A percentile compares a stretch with the other conserved stretches of the same genome.
Evolutionary conservation across 2,797 vertebrate species (phyloP).

Genomic region (Aviceda cuculoides): DNA sequence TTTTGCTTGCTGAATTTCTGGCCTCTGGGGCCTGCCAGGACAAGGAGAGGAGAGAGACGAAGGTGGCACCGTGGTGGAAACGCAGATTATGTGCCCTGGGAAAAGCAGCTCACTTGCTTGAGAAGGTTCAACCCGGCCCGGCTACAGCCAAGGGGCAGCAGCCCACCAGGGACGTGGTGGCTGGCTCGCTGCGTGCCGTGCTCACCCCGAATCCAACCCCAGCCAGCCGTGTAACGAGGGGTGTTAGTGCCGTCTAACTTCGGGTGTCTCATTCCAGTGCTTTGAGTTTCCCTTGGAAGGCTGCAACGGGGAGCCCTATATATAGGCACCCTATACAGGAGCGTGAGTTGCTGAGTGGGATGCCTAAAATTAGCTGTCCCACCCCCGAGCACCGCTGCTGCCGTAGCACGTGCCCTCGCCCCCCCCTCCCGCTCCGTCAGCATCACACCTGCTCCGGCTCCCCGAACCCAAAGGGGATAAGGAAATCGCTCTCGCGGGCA

Average conservation of each 20-base stretch:
- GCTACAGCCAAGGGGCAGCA: background rate
- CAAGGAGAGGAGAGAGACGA: background rate
- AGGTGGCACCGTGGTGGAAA: rapidly evolving
- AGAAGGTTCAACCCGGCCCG: background rate
- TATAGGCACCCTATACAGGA: slow-evolving; percentile 37
- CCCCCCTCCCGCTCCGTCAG: background rate
- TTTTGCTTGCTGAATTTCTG: background rate
- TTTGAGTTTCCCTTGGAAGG: background rate
- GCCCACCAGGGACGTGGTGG: background rate
- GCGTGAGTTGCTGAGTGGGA: slow-evolving; percentile 37
- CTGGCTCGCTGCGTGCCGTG: rapidly evolving
- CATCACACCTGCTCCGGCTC: background rate
- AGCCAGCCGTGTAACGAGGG: background rate
- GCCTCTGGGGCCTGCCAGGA: background rate
- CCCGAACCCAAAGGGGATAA: background rate
- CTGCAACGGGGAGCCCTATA: slow-evolving; percentile 18
- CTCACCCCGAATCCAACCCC: background rate
- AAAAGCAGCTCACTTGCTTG: background rate
- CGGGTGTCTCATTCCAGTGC: background rate
- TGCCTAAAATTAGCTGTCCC: slow-evolving; percentile 54
- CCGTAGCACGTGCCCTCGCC: background rate
- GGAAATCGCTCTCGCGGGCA: rapidly evolving
- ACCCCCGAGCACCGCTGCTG: background rate
- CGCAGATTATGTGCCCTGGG: background rate
- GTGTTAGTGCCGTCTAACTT: rapidly evolving